Evolutionary conservation across 1,140 invertebrate species (phyloP).

Genomic region (Teleopsis dalmanni): DNA sequence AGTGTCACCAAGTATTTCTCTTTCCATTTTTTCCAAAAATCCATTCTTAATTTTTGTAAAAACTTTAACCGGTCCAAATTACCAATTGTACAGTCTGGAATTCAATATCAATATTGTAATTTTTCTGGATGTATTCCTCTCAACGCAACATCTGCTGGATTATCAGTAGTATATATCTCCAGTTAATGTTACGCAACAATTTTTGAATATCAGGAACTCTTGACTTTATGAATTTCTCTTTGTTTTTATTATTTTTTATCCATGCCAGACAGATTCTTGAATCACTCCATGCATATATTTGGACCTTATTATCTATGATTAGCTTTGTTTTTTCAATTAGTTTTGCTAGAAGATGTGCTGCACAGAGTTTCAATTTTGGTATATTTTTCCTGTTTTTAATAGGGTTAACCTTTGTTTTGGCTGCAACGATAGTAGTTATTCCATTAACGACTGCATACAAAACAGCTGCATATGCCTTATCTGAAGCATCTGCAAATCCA

Average conservation of each 20-base stretch:
- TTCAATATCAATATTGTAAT: background rate
- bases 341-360: background rate
- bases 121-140: background rate
- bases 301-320: background rate
- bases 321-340: background rate
- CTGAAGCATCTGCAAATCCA: constrained; percentile 10
- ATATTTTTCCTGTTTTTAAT: constrained; percentile 11
- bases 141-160: constrained; percentile 6
- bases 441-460: constrained; percentile 3
- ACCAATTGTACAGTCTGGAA: background rate
- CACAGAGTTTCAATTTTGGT: constrained; percentile 1
- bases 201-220: background rate
- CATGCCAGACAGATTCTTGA: background rate
- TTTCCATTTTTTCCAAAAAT: constrained; percentile 6
- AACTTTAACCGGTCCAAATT: background rate
- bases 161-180: background rate
- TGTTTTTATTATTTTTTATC: background rate
- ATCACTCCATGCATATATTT: background rate
- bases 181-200: background rate
- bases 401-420: constrained; percentile 22
- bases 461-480: constrained; percentile 8
- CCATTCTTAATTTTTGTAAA: background rate
- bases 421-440: constrained; percentile 19
- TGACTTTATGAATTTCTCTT: background rate
- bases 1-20: background rate